Evolutionary conservation across 2,113 vertebrate genomes (phyloP), one percentile per base, ranked within the genome.

Genomic region (Psephotus haematonotus): DNA sequence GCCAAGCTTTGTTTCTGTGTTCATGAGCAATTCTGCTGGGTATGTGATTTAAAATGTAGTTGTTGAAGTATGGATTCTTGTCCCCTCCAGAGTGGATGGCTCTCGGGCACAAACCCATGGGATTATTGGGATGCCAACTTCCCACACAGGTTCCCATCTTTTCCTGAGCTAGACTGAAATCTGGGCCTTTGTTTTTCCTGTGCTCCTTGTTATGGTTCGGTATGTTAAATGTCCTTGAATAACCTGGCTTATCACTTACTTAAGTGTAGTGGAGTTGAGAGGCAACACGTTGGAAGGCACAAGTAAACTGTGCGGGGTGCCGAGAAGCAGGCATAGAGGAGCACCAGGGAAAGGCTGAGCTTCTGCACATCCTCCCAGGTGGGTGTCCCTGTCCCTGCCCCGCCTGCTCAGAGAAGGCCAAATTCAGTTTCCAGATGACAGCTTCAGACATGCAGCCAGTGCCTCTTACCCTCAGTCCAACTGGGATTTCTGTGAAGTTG

Each of bases 1-100:
- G 85, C 79, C 63, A 83, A 88, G 79, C 90, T 90, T 95, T 95
- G 75, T 96, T 94, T 92, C 68, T 80, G 37, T 82, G 70, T 86
- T 90, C 7, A 2, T 18, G 59, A 94, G 59, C 2, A 13, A 70
- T 82, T 93, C 39, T 69, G 53, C 84, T 82, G 89, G 84, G 41
- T 80, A 15, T 80, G 84, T 71, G 78, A 76, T 95, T 95, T 92
- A 62, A 80, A 87, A 60, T 2, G 1, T 68, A 35, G 62, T 33
- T 88, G 47, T 44, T 70, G 71, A 88, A 88, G 37, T 65, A 29
- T 0, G 2, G 9, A 65, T 90, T 90, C 46, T 87, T 87, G n/a
- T 87, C 29, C 22, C 31, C 17, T 91, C 68, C 43, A 9, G 41
- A 71, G 46, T 17, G 24, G 55, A 88, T 82, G n/a, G 57, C 57